Percentiles rank a stretch among this genome's conserved stretches.
Evolutionary conservation across 1,140 invertebrate genomes (phyloP).

Genomic region (Lasaia peninsularis): DNA sequence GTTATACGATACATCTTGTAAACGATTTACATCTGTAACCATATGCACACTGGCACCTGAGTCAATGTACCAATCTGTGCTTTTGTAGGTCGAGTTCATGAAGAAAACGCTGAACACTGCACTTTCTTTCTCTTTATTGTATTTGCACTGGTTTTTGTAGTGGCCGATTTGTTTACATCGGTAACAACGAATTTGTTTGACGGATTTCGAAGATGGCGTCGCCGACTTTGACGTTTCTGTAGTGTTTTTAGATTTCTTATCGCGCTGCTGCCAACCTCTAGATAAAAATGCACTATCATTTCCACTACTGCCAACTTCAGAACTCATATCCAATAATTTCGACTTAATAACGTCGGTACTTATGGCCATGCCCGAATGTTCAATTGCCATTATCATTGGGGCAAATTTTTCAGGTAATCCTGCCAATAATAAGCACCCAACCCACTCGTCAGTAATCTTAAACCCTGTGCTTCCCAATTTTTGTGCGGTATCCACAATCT

Average conservation of each 20-base stretch:
- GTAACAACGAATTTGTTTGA: slow-evolving; percentile 1
- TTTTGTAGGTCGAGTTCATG: neutral
- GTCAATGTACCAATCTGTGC: neutral
- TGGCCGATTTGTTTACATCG: neutral
- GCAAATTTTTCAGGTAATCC: slow-evolving; percentile 2
- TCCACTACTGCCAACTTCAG: neutral
- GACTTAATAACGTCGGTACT: slow-evolving; percentile 5
- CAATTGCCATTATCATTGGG: slow-evolving; percentile 3
- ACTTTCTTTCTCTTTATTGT: slow-evolving; percentile 2
- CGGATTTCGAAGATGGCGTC: neutral
- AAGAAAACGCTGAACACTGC: neutral
- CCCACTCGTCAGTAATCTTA: neutral
- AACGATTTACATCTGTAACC: slow-evolving; percentile 1
- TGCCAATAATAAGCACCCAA: slow-evolving; percentile 3
- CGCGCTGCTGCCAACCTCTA: slow-evolving; percentile 1
- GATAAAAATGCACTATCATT: slow-evolving; percentile 1
- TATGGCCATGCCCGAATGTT: slow-evolving; percentile 2
- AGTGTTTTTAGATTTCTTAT: neutral
- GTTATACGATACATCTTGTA: slow-evolving; percentile 1
- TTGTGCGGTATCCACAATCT: slow-evolving; percentile 3
- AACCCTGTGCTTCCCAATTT: slow-evolving; percentile 1
- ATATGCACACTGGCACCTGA: slow-evolving; percentile 1
- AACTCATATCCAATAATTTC: slow-evolving; percentile 4
- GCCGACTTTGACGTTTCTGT: neutral
- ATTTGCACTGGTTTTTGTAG: neutral